Evolutionary conservation across 2,113 vertebrate genomes (phyloP).

Genomic region (Hipposideros armiger): DNA sequence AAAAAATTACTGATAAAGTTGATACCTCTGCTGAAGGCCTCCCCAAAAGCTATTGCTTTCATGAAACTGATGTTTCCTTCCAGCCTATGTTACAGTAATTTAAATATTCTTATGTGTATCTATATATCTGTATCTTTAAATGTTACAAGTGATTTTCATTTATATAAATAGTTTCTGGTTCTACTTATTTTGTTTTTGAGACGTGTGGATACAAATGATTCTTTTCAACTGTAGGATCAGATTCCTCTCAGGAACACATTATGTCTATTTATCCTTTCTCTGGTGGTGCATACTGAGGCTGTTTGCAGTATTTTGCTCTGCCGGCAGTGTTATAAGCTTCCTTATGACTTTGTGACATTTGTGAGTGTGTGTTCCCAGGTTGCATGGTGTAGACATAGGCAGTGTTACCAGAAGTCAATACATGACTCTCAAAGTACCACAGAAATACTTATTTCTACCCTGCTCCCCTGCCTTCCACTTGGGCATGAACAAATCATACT

Average conservation of each 20-base stretch:
- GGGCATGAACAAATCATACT: not conserved
- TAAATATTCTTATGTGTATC: not conserved
- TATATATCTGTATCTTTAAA: not conserved
- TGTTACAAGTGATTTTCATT: not conserved
- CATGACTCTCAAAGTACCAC: not conserved
- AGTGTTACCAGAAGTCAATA: not conserved
- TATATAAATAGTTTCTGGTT: not conserved
- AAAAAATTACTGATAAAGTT: not conserved
- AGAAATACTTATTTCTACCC: too few species aligned
- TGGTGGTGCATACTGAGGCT: not conserved
- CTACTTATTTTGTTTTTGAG: not conserved
- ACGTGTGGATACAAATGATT: not conserved
- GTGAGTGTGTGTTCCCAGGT: not conserved
- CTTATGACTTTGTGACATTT: not conserved
- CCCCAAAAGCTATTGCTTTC: fast-evolving
- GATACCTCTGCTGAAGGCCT: not conserved
- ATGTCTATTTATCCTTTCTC: not conserved
- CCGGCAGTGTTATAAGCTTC: not conserved
- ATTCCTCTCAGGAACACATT: not conserved
- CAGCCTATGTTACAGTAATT: not conserved
- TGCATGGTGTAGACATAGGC: fast-evolving
- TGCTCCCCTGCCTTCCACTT: not conserved
- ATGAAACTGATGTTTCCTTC: not conserved
- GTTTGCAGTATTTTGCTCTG: not conserved
- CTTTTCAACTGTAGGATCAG: fast-evolving